Base-by-base conservation (phyloP, 37 sponge, comb jelly and placozoan genomes). In the Diacarnus erythraeanus region DNA sequence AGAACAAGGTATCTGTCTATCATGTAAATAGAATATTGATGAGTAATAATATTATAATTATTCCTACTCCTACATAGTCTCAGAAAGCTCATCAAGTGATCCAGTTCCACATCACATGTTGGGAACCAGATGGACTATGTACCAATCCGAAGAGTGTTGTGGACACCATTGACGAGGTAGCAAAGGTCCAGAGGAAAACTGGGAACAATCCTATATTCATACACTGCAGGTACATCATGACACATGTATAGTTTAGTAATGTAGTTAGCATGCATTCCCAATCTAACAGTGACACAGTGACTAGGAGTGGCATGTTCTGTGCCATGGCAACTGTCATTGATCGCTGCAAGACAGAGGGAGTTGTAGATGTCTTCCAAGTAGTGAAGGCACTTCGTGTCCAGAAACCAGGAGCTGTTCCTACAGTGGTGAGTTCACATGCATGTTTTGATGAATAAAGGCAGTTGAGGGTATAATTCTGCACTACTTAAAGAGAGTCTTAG, bases 141-240 rank as follows among this genome's bases (percentile, higher is more conserved):
- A 78, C 86, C 57, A 81, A 75, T 71, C 72, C 78, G 26, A 73
- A 80, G 22, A 74, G 71, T 41, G 73, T 95, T 59, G 75, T 81
- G 37, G 92, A 88, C 57, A 73, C 91, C 65, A 86, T 95, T 22
- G 89, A 83, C 22, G 86, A 91, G 76, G 78, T 96, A 4, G 34
- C 81, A 60, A 89, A 89, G 57, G 76, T 86, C 23, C 96, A 96
- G 80, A 69, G 59, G 76, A 87, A 64, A 26, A 83, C 82, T 71
- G 88, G 93, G 3, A 92, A 92, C 80, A 79, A 85, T 30, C 92
- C 96, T 35, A 79, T 95, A 51, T 76, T 84, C 22, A 87, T 91
- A 47, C 96, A 95, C 78, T 91, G 92, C 96, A 91, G 83, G 95
- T 91, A 51, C 51, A 47, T 47, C 6, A 47, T 47, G 6, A 47